Evolutionary conservation across 1,140 invertebrate species (phyloP), one percentile per base, ranked within the genome.

Genomic region (Agrypnia vestita): DNA sequence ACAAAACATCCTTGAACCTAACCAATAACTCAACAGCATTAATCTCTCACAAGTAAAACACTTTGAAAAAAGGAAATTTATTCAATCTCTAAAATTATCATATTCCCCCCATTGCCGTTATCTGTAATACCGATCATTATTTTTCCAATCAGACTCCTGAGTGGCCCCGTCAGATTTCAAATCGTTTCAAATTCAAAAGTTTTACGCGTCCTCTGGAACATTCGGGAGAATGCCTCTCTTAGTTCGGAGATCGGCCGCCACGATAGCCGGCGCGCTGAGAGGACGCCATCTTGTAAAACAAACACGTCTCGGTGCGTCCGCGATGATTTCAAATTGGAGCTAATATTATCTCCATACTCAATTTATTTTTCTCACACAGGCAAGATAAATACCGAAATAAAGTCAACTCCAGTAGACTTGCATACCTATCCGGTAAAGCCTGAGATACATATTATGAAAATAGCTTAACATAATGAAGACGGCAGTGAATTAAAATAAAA

Each of bases 221-320:
- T 13, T 51, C 11, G 1, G 49, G 11, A 51, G 11, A 51, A 51
- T 13, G 49, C 8, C n/a, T 15, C n/a, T 51, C 49, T 51, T 13
- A 51, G n/a, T 51, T 1, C 11, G 49, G n/a, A 51, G 11, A 13
- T 51, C 6, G 17, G 7, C 4, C 19, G 25, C 17, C 21, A 25
- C 25, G 25, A 62, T 62, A 17, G 25, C 7, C 15, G 53, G 53
- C 53, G 15, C 13, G 25, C 25, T 21, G 49, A 12, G 49, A 51
- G 49, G 49, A 13, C 49, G 59, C 25, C 59, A 62, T 25, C 59
- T 62, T 25, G 59, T 62, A 35, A 62, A 62, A 13, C 59, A 35
- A 62, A 35, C 59, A 62, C 59, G 59, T 62, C 13, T 35, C 25
- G 12, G 13, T 43, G 21, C 8, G 59, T 35, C 25, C 59, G 25